Evolutionary conservation across 2,113 vertebrate genomes (phyloP), one percentile per base, ranked within the genome.

Genomic region (Hucho hucho): DNA sequence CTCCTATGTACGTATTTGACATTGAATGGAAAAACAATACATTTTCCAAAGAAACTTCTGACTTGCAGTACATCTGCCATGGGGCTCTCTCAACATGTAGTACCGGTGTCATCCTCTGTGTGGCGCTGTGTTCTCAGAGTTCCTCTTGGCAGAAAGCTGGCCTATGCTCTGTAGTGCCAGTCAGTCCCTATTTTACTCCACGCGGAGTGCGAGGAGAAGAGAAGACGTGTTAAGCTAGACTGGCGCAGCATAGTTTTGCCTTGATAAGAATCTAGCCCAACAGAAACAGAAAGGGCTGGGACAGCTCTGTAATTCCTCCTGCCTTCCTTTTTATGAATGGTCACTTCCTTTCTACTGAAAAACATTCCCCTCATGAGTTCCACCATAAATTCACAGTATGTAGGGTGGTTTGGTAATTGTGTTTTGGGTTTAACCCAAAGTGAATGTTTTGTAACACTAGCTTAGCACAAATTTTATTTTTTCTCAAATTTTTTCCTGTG

Each of bases 111-210:
- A 66, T 49, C 92, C 93, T 92, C 87, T 53, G 58, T 86, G 87
- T 92, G 93, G 91, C 78, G 79, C 92, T 93, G 86, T 91, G 82
- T 82, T 90, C 91, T 91, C 85, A 94, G 86, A 75, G 82, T 93
- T 92, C 56, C 70, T 72, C 64, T 65, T 29, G 76, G 47, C 43
- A 1, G 64, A 1, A 0, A 58, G 72, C 12, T 7, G 64, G 16
- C 20, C 64, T 37, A 22, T n/a, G 63, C 13, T 43, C 16, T 43
- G 11, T 75, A 49, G 46, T 67, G 77, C 69, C 59, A 24, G 72
- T 58, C 26, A 58, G 32, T 53, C 68, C 58, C 75, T 73, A 65
- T 53, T 81, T 65, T 46, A 58, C 73, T 72, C 75, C 73, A 47
- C 24, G 46, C 72, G 76, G 72, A 73, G 64, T 9, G 66, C 67